A percentile compares a stretch with the other conserved stretches of the same genome.
Evolutionary conservation across 2,797 vertebrate species (phyloP).

Genomic region (Cryptoprocta ferox): DNA sequence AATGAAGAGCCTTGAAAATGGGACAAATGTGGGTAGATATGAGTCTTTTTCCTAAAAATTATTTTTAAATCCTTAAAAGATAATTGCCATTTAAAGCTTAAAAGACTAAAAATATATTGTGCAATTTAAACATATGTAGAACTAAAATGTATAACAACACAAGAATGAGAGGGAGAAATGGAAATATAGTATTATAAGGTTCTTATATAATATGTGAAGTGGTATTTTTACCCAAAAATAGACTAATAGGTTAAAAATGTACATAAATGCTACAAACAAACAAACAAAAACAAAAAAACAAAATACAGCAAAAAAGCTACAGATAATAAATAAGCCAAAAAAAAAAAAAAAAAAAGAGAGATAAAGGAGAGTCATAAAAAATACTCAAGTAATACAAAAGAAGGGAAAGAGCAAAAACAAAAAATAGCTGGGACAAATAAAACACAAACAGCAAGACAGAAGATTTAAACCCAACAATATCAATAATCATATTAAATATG

Average conservation of each 20-base stretch:
- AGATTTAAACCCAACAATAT: conserved; percentile 26
- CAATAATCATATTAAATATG: conserved; percentile 54
- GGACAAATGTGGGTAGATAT: neutral
- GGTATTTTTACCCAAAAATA: neutral
- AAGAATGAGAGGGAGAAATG: neutral
- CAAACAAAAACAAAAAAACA: neutral
- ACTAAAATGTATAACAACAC: conserved; percentile 2
- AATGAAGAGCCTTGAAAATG: neutral
- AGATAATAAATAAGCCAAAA: neutral
- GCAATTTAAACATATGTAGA: neutral
- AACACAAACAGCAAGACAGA: neutral
- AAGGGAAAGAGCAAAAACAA: neutral
- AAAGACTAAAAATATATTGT: neutral
- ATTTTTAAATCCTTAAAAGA: neutral
- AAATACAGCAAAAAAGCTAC: neutral
- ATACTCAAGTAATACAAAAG: neutral
- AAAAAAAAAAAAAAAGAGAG: neutral
- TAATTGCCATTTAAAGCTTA: neutral
- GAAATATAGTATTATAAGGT: neutral
- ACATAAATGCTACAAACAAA: neutral
- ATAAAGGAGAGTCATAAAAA: neutral
- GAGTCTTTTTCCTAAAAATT: neutral
- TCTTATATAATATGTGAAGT: neutral
- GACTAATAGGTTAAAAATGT: neutral
- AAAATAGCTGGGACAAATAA: neutral